Conservation (phyloP, 1,140 invertebrate genomes). For the Caenorhabditis brenneri region DNA sequence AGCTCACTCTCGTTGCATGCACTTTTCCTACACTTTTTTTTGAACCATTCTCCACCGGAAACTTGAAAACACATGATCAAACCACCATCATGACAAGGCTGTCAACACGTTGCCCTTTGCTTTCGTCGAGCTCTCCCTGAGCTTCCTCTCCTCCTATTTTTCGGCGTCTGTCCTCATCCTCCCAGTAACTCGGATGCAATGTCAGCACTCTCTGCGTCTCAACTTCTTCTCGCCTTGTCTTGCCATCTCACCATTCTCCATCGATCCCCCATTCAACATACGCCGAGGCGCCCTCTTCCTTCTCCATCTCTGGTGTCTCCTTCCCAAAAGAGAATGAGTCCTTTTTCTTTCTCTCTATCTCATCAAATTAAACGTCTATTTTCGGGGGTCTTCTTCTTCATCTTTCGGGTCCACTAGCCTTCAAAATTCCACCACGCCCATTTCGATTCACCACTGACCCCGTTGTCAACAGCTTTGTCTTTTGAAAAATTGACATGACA, state of each 20-base stretch:
- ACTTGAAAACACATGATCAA: not conserved
- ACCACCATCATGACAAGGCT: not conserved
- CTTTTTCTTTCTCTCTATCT: conserved; percentile 17
- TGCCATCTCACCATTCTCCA: not conserved
- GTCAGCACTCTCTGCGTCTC: not conserved
- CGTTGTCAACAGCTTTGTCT: conserved; percentile 25
- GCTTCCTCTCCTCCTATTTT: not conserved
- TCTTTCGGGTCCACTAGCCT: not conserved
- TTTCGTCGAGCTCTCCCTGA: conserved; percentile 3
- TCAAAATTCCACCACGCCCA: conserved; percentile 22
- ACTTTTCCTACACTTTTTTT: not conserved
- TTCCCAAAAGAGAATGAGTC: not conserved
- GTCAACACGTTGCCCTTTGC: conserved; percentile 27
- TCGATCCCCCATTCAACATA: conserved; percentile 23
- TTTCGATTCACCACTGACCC: not conserved
- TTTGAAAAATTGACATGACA: not conserved
- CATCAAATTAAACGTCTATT: conserved; percentile 35
- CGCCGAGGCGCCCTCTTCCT: not conserved
- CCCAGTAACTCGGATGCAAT: not conserved
- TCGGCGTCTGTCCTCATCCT: not conserved
- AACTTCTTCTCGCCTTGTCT: not conserved
- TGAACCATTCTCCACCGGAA: not conserved
- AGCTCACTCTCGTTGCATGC: too few relatives aligned
- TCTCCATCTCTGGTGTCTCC: not conserved
- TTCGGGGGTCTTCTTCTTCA: not conserved